These are phyloP conservation scores for Geotrupes spiniger DNA, from an alignment of 2,888 invertebrate genomes.

Conservation along the genomic window DNA sequence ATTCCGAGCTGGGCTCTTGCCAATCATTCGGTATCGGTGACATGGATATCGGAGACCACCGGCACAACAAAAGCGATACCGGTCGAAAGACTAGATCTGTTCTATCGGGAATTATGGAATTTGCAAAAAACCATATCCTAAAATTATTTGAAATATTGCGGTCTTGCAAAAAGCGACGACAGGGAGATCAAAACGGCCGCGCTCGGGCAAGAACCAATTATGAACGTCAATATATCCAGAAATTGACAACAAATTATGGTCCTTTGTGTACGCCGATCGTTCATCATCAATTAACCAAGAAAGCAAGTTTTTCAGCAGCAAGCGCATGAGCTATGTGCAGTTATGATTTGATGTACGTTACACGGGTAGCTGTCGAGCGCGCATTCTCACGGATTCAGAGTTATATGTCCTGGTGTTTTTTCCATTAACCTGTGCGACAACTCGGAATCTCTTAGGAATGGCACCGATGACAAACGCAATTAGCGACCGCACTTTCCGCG, in stretches of 20 bases:
- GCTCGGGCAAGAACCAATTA: slow-evolving; percentile 41
- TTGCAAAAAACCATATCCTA: slow-evolving; percentile 2
- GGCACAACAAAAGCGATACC: not conserved
- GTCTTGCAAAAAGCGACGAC: slow-evolving; percentile 9
- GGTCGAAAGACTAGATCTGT: not conserved
- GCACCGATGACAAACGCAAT: slow-evolving; percentile 30
- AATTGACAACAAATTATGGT: slow-evolving; percentile 53
- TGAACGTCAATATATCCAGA: slow-evolving; percentile 50
- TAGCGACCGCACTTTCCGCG: slow-evolving; percentile 25
- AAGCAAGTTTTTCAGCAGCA: slow-evolving; percentile 39
- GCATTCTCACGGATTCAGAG: slow-evolving; percentile 32
- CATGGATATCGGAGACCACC: slow-evolving; percentile 10
- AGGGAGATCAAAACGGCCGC: slow-evolving; percentile 16
- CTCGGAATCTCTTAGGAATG: slow-evolving; percentile 27
- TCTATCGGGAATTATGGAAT: slow-evolving; percentile 4
- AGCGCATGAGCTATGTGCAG: slow-evolving; percentile 31
- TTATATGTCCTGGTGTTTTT: slow-evolving; percentile 27
- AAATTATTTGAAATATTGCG: slow-evolving; percentile 10
- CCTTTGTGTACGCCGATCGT: slow-evolving; percentile 50
- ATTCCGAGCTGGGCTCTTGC: slow-evolving; percentile 15
- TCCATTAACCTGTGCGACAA: slow-evolving; percentile 23
- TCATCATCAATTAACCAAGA: slow-evolving; percentile 49
- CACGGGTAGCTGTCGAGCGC: slow-evolving; percentile 34
- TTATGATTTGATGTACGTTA: slow-evolving; percentile 36
- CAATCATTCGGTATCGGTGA: slow-evolving; percentile 14